Evolutionary conservation across 2,113 vertebrate species (phyloP).

Genomic region (Nannobrachium achirus): DNA sequence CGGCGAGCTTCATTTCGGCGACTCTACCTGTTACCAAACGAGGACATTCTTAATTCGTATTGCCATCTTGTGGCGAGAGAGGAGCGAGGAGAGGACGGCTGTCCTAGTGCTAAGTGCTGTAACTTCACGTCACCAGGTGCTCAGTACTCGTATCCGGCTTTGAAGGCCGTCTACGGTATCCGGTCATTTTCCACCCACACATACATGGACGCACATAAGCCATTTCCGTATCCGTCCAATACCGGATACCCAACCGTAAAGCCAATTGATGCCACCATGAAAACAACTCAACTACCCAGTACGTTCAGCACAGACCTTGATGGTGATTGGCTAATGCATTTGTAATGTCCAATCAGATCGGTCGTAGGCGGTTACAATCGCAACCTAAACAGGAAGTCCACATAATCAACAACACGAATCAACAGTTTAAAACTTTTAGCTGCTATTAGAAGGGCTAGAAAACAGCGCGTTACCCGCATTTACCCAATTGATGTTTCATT

Average conservation of each 20-base stretch:
- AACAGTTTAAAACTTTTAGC: constrained; percentile 48
- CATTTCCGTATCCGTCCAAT: no score
- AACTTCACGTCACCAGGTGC: no score
- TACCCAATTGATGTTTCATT: accelerated
- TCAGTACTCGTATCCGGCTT: no score
- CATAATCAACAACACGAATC: neutral
- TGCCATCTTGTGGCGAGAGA: constrained; percentile 70
- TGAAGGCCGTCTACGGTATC: no score
- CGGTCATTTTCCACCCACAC: no score
- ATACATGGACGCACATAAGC: no score
- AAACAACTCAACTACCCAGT: neutral
- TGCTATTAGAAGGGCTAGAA: neutral
- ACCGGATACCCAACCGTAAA: no score
- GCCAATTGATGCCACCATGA: no score
- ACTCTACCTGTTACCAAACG: no score
- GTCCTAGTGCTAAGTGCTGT: no score
- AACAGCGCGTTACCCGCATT: accelerated
- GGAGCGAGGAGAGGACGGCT: neutral
- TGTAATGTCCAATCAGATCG: constrained; percentile 51
- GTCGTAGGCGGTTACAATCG: neutral
- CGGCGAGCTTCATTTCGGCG: no score
- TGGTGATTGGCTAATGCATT: constrained; percentile 22
- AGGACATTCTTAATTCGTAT: constrained; percentile 27
- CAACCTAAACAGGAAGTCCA: constrained; percentile 33
- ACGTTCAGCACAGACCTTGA: no score